These are phyloP conservation scores for Horisme vitalbata DNA, from an alignment of 2,888 invertebrate species.

Conservation along the genomic window DNA sequence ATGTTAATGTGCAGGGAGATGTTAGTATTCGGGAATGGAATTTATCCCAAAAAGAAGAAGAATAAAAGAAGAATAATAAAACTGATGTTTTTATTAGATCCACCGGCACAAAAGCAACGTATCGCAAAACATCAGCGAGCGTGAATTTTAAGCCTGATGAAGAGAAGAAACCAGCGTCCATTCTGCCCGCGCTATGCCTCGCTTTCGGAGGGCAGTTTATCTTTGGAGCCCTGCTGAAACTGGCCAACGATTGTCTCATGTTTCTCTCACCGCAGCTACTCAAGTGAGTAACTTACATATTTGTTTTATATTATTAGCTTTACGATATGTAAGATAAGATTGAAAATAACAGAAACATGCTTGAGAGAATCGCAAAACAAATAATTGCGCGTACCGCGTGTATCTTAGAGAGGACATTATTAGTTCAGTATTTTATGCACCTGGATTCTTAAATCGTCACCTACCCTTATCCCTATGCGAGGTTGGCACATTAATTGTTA, in stretches of 20 bases:
- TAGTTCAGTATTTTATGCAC: background rate
- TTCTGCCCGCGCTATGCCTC: slow-evolving; percentile 91
- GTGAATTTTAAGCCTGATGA: slow-evolving; percentile 88
- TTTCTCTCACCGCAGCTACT: slow-evolving; percentile 96
- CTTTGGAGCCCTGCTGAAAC: slow-evolving; percentile 92
- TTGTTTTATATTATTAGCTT: slow-evolving; percentile 6
- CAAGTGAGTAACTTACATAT: slow-evolving; percentile 80
- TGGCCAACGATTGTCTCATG: slow-evolving; percentile 91
- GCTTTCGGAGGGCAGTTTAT: slow-evolving; percentile 95
- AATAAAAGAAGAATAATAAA: no score
- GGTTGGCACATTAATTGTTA: no score
- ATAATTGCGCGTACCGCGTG: background rate
- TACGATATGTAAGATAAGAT: slow-evolving; percentile 5
- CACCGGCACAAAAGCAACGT: slow-evolving; percentile 83
- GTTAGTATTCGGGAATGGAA: no score
- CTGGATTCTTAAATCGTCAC: no score
- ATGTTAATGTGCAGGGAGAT: no score
- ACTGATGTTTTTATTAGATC: slow-evolving; percentile 53
- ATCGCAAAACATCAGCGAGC: slow-evolving; percentile 86
- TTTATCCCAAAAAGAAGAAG: no score
- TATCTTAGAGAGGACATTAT: background rate
- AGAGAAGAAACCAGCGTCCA: slow-evolving; percentile 89
- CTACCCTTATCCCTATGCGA: no score
- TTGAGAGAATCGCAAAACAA: slow-evolving; percentile 3
- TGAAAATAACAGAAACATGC: slow-evolving; percentile 2